Evolutionary conservation across 2,113 vertebrate genomes (phyloP).

Genomic region (Percina caprodes): DNA sequence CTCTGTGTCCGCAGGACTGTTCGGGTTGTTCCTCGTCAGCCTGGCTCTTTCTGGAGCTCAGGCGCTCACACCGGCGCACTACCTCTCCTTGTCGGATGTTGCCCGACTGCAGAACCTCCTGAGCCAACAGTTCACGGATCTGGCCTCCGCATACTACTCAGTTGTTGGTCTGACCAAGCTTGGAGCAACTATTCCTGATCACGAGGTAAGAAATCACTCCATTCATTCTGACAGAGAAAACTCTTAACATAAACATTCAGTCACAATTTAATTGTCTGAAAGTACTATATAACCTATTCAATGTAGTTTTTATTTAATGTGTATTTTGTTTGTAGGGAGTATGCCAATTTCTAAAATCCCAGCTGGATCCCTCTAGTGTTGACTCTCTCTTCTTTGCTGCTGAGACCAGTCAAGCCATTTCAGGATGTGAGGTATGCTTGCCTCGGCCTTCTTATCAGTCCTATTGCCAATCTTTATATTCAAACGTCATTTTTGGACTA

Average conservation of each 20-base stretch:
- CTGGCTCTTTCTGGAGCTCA: conserved; percentile 77
- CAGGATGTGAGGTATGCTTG: conserved; percentile 91
- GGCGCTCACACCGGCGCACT: conserved; percentile 89
- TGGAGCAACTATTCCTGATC: conserved; percentile 85
- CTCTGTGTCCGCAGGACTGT: conserved; percentile 76
- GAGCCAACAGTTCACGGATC: conserved; percentile 85
- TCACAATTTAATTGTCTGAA: not conserved
- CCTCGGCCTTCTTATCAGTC: not conserved
- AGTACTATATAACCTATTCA: not conserved
- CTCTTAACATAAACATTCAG: not conserved
- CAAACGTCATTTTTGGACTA: not conserved
- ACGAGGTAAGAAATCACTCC: conserved; percentile 82
- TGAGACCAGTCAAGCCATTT: conserved; percentile 89
- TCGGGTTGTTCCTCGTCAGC: conserved; percentile 80
- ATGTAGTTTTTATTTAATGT: not conserved
- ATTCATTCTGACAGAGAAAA: not conserved
- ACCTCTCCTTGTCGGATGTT: conserved; percentile 89
- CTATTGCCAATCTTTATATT: not conserved
- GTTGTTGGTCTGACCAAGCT: conserved; percentile 89
- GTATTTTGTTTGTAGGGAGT: conserved; percentile 83
- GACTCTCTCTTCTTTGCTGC: conserved; percentile 95
- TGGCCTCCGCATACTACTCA: conserved; percentile 91
- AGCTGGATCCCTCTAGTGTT: conserved; percentile 89
- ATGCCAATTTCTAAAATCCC: conserved; percentile 91
- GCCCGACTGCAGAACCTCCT: conserved; percentile 87